A percentile compares a stretch with the other conserved stretches of the same genome.
These are phyloP conservation scores for Apeltes quadracus DNA, from an alignment of 2,113 vertebrate species.

Conservation along the genomic window DNA sequence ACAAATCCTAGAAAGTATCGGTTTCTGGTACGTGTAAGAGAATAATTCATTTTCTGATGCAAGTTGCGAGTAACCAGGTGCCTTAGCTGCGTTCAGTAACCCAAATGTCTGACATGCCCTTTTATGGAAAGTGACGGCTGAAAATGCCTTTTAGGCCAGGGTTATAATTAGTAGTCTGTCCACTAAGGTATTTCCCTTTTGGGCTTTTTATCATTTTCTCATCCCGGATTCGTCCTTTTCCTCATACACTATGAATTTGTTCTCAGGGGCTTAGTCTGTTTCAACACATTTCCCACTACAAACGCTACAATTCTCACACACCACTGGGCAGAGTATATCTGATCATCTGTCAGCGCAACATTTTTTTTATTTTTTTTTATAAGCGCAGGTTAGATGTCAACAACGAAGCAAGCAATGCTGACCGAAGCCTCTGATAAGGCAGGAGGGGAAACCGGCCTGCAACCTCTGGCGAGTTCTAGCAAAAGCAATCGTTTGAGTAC, in stretches of 20 bases:
- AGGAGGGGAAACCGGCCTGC: not conserved
- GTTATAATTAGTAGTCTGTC: not conserved
- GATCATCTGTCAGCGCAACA: not conserved
- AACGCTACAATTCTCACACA: not conserved
- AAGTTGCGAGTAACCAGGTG: constrained; percentile 7
- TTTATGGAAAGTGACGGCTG: constrained; percentile 16
- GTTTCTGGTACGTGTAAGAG: not conserved
- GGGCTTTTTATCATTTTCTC: not conserved
- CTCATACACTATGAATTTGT: not conserved
- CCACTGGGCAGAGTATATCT: not conserved
- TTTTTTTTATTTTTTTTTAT: not conserved
- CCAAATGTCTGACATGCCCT: constrained; percentile 34
- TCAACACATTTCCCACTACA: not conserved
- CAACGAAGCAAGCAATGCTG: not conserved
- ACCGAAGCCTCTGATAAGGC: not conserved
- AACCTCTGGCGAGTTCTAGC: not conserved
- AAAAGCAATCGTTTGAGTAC: not conserved
- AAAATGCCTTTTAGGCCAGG: not conserved
- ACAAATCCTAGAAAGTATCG: not conserved
- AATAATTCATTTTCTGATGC: not conserved
- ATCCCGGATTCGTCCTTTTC: not conserved
- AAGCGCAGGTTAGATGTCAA: not conserved
- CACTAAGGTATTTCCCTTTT: not conserved
- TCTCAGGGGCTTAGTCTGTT: not conserved
- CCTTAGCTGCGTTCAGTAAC: constrained; percentile 12